phyloP scores from a whole-genome alignment of 1,140 invertebrate genomes.

The Glomeris maerens region DNA sequence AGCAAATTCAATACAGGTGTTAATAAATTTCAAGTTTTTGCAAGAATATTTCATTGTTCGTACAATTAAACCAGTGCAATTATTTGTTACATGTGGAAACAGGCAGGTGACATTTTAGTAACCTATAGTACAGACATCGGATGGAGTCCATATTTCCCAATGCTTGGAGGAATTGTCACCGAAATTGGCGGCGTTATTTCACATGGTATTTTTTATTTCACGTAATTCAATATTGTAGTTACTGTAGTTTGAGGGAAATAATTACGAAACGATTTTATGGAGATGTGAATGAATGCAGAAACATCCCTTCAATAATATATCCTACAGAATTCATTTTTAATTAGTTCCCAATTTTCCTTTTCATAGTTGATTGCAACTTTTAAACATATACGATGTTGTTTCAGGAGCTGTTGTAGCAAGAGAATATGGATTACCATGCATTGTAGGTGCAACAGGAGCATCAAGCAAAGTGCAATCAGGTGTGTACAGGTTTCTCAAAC shows the following conservation, averaged over 20 bases:
- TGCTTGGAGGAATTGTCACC: constrained; percentile 62
- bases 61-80: no score
- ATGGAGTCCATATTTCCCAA: constrained; percentile 77
- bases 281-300: constrained; percentile 4
- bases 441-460: constrained; percentile 54
- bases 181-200: constrained; percentile 73
- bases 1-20: constrained; percentile 30
- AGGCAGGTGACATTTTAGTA: constrained; percentile 58
- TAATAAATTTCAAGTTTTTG: no score
- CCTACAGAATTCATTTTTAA: no score
- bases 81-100: no score
- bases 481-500: no score
- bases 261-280: not conserved
- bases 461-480: constrained; percentile 54
- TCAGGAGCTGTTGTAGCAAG: constrained; percentile 70
- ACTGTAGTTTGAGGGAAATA: not conserved
- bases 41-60: no score
- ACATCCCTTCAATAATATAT: constrained; percentile 16
- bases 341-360: no score
- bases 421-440: constrained; percentile 69
- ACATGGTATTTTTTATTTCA: constrained; percentile 55
- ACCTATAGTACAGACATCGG: constrained; percentile 66
- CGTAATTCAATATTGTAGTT: no score
- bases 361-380: no score
- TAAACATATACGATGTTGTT: no score